phyloP scores from a whole-genome alignment of 1,140 invertebrate species.

The Cydia pomonella region DNA sequence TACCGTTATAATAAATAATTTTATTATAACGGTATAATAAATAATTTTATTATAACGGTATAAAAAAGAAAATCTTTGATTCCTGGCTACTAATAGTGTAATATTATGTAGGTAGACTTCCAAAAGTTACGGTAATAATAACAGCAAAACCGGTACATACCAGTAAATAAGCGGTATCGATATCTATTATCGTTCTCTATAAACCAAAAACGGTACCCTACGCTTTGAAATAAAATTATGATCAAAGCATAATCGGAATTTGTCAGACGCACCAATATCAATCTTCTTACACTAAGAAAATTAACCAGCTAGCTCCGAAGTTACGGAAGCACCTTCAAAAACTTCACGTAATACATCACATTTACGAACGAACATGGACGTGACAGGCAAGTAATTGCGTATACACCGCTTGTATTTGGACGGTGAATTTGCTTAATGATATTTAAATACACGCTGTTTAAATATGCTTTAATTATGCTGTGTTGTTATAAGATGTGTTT shows the following conservation, averaged over 20 bases:
- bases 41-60: too few species aligned
- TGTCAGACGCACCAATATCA: neutral
- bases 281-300: neutral
- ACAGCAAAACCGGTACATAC: too few species aligned
- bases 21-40: too few species aligned
- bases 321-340: neutral
- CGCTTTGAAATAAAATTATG: too few species aligned
- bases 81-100: too few species aligned
- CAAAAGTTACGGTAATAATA: too few species aligned
- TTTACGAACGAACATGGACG: neutral
- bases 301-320: neutral
- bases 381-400: neutral
- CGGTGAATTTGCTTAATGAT: neutral
- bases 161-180: too few species aligned
- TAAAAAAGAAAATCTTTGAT: too few species aligned
- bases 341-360: neutral
- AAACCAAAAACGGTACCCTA: too few species aligned
- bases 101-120: too few species aligned
- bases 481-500: neutral
- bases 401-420: neutral
- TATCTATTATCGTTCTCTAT: too few species aligned
- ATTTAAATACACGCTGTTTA: neutral
- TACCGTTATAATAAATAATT: too few species aligned
- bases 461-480: conserved; percentile 16
- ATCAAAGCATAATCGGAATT: neutral